phyloP scores from a whole-genome alignment of 1,140 invertebrate species.

The Mamestra configurata region DNA sequence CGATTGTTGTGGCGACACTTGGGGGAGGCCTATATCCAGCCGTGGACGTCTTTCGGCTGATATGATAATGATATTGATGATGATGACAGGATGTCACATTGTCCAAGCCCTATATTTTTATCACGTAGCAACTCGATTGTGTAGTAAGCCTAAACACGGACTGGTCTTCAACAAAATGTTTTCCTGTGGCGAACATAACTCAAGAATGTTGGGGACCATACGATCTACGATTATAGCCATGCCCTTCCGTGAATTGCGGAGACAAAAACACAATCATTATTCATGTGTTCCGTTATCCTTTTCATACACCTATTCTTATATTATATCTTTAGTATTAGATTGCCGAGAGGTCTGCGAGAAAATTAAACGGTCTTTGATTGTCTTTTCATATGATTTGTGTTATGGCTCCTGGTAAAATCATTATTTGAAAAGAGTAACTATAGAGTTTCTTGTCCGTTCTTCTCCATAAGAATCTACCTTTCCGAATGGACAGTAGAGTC shows the following conservation, averaged over 20 bases:
- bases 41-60: too few relatives aligned
- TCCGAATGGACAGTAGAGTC: too few relatives aligned
- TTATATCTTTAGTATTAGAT: conserved; percentile 22
- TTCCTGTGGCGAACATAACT: conserved; percentile 48
- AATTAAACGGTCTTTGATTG: conserved; percentile 44
- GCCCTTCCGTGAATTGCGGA: conserved; percentile 48
- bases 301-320: conserved; percentile 34
- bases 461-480: too few relatives aligned
- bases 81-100: too few relatives aligned
- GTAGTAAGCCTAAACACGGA: conserved; percentile 3
- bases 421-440: too few relatives aligned
- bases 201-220: conserved; percentile 52
- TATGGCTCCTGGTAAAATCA: not conserved
- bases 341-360: conserved; percentile 3
- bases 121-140: not conserved
- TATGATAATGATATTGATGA: too few relatives aligned
- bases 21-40: too few relatives aligned
- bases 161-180: conserved; percentile 21
- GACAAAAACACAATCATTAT: conserved; percentile 58
- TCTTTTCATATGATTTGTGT: conserved; percentile 42
- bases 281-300: conserved; percentile 51
- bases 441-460: too few relatives aligned
- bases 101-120: too few relatives aligned
- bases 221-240: conserved; percentile 53
- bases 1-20: too few relatives aligned